These are phyloP conservation scores for Sebastes itinus DNA, from an alignment of 2,797 vertebrate genomes.

Conservation along the genomic window DNA sequence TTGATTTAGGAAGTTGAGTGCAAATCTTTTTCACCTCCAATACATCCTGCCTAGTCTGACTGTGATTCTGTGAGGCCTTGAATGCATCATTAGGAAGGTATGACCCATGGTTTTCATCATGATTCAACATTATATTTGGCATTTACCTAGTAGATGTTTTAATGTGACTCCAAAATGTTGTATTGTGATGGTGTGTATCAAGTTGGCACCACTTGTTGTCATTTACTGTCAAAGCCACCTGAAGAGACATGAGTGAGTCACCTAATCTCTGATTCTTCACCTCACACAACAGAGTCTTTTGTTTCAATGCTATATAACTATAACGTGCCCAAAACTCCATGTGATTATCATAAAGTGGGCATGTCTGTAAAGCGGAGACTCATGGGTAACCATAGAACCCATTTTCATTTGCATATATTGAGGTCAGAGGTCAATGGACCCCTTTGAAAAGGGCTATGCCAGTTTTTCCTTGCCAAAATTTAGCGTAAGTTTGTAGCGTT, in stretches of 20 bases:
- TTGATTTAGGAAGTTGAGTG: too few relatives aligned
- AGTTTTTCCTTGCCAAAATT: too few relatives aligned
- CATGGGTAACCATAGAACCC: too few relatives aligned
- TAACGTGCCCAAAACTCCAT: too few relatives aligned
- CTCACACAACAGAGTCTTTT: conserved; percentile 51
- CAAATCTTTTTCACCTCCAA: not conserved
- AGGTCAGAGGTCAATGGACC: too few relatives aligned
- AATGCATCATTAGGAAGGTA: not conserved
- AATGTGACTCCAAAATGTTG: not conserved
- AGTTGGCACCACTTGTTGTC: not conserved
- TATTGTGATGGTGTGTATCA: not conserved
- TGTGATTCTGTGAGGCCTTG: not conserved
- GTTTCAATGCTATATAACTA: conserved; percentile 5
- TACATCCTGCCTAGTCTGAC: not conserved
- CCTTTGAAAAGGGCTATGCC: too few relatives aligned
- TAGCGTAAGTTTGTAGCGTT: too few relatives aligned
- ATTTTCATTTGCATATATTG: too few relatives aligned
- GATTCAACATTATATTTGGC: not conserved
- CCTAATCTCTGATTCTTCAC: not conserved
- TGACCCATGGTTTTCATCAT: not conserved
- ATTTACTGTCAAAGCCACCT: conserved; percentile 16
- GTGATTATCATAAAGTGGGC: too few relatives aligned
- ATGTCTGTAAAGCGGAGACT: too few relatives aligned
- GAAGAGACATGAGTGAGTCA: not conserved
- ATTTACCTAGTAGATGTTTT: not conserved